Evolutionary conservation across 1,140 invertebrate species (phyloP), one percentile per base, ranked within the genome.

Genomic region (Daktulosphaira vitifoliae): DNA sequence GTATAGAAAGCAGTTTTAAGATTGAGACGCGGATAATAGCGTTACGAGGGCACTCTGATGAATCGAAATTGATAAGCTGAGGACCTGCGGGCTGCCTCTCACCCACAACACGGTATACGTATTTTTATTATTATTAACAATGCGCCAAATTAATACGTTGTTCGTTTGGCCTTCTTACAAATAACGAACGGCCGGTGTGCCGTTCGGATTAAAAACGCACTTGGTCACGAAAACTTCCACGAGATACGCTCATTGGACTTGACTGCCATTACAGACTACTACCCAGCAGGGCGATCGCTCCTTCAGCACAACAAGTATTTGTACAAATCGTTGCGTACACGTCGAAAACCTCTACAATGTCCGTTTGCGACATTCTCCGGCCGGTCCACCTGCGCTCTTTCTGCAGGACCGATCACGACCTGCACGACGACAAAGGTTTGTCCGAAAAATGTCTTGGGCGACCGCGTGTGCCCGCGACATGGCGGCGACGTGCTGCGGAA

Each of bases 1-100:
- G 7, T 29, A 46, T 59, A 59, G 54, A 59, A 59, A 59, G 54
- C 54, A 18, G 54, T 59, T 59, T 46, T 46, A 46, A 59, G 54
- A 59, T 59, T 20, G 54, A 59, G 54, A 59, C 54, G 54, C 54
- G 54, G 54, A 59, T 59, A 59, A 59, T 46, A 46, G 23, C 54
- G 54, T 59, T 59, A 46, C 39, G 54, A 59, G 54, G 39, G 54
- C 54, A 59, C 54, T 59, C 39, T 23, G 54, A 59, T 59, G 54
- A 59, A 59, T 59, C 54, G 54, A 59, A 59, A 59, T 59, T 59
- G 54, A 59, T 59, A 59, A 59, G 54, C 54, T 20, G 42, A 59
- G 25, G 54, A 59, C 54, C 54, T 46, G 54, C 54, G 42, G 54
- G 48, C 50, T 46, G 39, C 39, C 54, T 59, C 54, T 59, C 54